Conservation (phyloP, 2,113 vertebrate species). For the Entosphenus tridentatus region DNA sequence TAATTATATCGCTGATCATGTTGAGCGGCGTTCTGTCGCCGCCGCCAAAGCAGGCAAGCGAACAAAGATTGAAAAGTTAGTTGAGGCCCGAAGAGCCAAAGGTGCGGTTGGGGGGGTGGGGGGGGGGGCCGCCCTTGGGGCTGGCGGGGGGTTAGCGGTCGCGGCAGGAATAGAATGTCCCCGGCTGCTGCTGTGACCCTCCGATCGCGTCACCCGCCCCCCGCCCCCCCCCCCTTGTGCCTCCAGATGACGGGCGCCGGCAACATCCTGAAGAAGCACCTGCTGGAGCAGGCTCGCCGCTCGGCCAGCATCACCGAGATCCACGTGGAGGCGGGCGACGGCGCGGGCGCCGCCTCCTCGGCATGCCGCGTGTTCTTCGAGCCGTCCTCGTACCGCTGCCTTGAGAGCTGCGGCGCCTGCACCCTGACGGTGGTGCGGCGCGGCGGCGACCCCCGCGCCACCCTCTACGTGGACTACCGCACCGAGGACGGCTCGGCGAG, state of each 20-base stretch:
- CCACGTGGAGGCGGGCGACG: constrained; percentile 19
- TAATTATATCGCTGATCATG: too few relatives aligned
- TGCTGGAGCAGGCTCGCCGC: constrained; percentile 37
- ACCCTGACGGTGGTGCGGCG: constrained; percentile 41
- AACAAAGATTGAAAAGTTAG: too few relatives aligned
- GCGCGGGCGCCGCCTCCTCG: constrained; percentile 24
- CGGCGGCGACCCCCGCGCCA: constrained; percentile 43
- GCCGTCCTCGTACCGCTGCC: constrained; percentile 55
- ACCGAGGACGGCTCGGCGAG: constrained; percentile 85
- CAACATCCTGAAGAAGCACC: constrained; percentile 65
- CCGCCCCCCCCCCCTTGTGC: too few relatives aligned
- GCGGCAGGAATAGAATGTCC: too few relatives aligned
- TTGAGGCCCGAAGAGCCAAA: too few relatives aligned
- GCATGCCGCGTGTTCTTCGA: constrained; percentile 45
- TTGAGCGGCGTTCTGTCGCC: too few relatives aligned
- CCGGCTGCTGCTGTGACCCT: too few relatives aligned
- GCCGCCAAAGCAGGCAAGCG: too few relatives aligned
- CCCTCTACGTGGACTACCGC: constrained; percentile 84
- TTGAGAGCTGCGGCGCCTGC: constrained; percentile 76
- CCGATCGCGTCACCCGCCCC: too few relatives aligned
- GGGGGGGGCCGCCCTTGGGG: too few relatives aligned
- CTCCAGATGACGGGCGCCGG: constrained; percentile 57
- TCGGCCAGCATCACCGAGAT: constrained; percentile 13
- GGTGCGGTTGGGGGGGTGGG: too few relatives aligned
- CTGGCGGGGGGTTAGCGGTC: too few relatives aligned